Evolutionary conservation across 2,113 vertebrate genomes (phyloP).

Genomic region (Xenopus laevis): DNA sequence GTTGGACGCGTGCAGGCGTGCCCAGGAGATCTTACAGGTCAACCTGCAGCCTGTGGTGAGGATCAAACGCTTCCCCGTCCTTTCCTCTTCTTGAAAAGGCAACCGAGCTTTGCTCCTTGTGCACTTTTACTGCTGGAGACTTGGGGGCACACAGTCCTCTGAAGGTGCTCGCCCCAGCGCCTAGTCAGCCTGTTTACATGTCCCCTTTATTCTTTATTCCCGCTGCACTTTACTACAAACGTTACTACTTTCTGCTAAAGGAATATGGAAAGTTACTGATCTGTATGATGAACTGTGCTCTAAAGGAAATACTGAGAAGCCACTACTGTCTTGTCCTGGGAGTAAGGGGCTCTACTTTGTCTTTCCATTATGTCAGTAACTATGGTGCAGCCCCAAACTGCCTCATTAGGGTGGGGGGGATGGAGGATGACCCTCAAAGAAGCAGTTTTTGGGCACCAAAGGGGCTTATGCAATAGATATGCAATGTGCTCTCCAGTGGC

Average conservation of each 20-base stretch:
- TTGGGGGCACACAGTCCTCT: neutral
- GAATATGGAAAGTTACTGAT: neutral
- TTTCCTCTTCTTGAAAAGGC: constrained; percentile 45
- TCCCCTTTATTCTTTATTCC: constrained; percentile 3
- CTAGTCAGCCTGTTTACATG: constrained; percentile 25
- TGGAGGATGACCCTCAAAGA: too few relatives aligned
- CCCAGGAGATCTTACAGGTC: constrained; percentile 63
- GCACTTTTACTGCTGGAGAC: constrained; percentile 9
- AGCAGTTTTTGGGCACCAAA: too few relatives aligned
- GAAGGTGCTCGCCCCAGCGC: neutral
- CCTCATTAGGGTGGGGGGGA: too few relatives aligned
- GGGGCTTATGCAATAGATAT: too few relatives aligned
- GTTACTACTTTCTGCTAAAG: constrained; percentile 11
- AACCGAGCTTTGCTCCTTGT: neutral
- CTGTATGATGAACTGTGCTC: too few relatives aligned
- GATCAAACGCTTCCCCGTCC: constrained; percentile 61
- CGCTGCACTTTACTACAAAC: constrained; percentile 36
- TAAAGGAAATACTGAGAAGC: too few relatives aligned
- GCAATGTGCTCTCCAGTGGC: too few relatives aligned
- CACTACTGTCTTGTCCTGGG: too few relatives aligned
- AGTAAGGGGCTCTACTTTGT: too few relatives aligned
- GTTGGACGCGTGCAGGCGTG: constrained; percentile 56
- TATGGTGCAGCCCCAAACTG: too few relatives aligned
- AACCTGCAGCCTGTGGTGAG: constrained; percentile 67
- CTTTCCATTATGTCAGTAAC: too few relatives aligned